Evolutionary conservation across 2,797 vertebrate species (phyloP), one percentile per base, ranked within the genome.

Genomic region (Holocentrus rufus): DNA sequence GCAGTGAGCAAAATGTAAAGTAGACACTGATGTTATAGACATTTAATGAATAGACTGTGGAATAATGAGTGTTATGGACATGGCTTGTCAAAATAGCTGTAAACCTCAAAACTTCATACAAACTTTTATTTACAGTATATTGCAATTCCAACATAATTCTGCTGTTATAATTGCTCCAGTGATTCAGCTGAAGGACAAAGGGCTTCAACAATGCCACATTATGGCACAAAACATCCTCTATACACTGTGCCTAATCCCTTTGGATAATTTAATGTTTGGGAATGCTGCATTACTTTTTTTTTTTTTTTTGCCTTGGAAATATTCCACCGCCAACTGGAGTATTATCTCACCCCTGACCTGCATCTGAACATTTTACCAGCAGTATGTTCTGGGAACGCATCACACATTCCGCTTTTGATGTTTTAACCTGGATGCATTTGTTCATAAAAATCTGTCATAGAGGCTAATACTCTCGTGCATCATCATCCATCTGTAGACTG

Each of bases 11-110:
- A 36, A 36, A 27, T 27, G 25, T 27, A 27, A 27, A 27, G 25
- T 9, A 79, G 62, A 71, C 70, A 71, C 31, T 72, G 61, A 65
- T 44, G 46, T 27, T 74, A 27, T 27, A 27, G 25, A 27, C 25
- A 27, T 27, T 36, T 36, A 36, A 61, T 27, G 50, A 76, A 56
- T 50, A 8, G 27, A 20, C 52, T 31, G 46, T 23, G 36, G 57
- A 65, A 52, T 58, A 54, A 61, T 57, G 47, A 72, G 63, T 31
- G 53, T 53, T 5, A 17, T 9, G 22, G 27, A 31, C n/a, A 50
- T 44, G 5, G 57, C 36, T 72, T 36, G 39, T 42, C 63, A 50
- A 52, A 34, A 42, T 54, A 50, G 49, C 50, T 30, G 72, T 5
- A 83, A 44, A 55, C 54, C 34, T 55, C 36, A 46, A 42, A 42